phyloP scores from a whole-genome alignment of 30 jellyfish, hydroid and myxozoan genomes.

The Aurelia sp. region DNA sequence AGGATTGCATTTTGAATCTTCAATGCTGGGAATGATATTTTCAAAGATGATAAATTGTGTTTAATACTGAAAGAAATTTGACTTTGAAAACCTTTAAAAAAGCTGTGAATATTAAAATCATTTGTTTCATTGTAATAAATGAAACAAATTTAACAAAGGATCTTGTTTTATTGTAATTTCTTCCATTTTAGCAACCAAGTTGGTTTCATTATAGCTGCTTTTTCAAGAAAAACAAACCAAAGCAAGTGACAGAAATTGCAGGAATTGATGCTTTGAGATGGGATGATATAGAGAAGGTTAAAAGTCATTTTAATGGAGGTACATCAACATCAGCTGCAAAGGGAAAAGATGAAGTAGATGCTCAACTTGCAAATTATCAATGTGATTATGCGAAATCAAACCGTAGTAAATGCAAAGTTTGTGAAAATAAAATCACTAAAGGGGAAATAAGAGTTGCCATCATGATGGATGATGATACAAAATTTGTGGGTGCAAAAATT shows the following conservation, averaged over 20 bases:
- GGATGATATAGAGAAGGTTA: slow-evolving; percentile 87
- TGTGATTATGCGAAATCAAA: slow-evolving; percentile 89
- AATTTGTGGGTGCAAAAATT: slow-evolving; percentile 53
- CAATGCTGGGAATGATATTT: no score
- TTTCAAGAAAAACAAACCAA: slow-evolving; percentile 66
- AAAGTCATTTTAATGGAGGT: slow-evolving; percentile 31
- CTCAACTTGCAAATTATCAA: slow-evolving; percentile 25
- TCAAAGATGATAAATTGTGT: no score
- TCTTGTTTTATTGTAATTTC: no score
- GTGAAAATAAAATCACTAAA: slow-evolving; percentile 78
- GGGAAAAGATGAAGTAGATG: slow-evolving; percentile 50
- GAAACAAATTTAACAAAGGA: no score
- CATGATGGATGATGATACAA: slow-evolving; percentile 76
- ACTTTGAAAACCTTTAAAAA: no score
- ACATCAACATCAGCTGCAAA: slow-evolving; percentile 20
- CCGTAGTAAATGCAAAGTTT: slow-evolving; percentile 88
- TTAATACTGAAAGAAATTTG: no score
- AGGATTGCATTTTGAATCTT: no score
- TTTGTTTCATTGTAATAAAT: no score
- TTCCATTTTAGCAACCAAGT: slow-evolving; percentile 70
- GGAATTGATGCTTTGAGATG: slow-evolving; percentile 85
- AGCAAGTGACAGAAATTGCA: slow-evolving; percentile 44
- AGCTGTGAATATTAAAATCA: no score
- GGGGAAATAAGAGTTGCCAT: slow-evolving; percentile 74
- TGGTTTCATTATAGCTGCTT: slow-evolving; percentile 91